These are phyloP conservation scores for Dendrolimus kikuchii DNA, from an alignment of 1,140 invertebrate species.

Conservation along the genomic window DNA sequence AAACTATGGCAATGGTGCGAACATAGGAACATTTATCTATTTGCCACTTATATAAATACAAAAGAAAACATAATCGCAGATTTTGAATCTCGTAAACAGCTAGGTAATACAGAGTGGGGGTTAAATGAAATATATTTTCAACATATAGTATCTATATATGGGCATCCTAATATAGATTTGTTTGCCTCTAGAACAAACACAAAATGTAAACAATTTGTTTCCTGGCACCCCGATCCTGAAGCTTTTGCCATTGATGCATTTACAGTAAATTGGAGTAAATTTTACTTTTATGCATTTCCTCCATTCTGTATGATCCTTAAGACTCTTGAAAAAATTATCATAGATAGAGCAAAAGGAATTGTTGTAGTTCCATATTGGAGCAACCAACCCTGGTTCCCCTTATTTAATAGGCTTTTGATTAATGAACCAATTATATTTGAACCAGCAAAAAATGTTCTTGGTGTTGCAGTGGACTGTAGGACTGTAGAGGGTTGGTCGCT, in stretches of 20 bases:
- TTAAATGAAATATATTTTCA: background rate
- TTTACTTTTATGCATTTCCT: conserved; percentile 13
- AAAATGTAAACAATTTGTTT: conserved; percentile 9
- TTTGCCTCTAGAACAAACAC: conserved; percentile 8
- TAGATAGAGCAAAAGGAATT: conserved; percentile 8
- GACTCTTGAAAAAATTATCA: conserved; percentile 8
- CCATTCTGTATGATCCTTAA: conserved; percentile 11
- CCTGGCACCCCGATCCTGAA: conserved; percentile 7
- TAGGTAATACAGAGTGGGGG: no score
- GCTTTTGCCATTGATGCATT: conserved; percentile 8
- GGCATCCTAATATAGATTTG: conserved; percentile 7
- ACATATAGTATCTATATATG: conserved; percentile 1
- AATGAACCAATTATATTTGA: no score
- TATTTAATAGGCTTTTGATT: background rate
- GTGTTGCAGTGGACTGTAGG: no score
- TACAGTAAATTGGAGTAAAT: conserved; percentile 5
- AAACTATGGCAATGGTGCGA: no score
- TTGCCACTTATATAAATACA: no score
- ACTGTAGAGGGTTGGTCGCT: no score
- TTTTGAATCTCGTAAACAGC: no score
- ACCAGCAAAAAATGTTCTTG: no score
- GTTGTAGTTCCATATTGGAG: conserved; percentile 12
- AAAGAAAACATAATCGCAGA: no score
- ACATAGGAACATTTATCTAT: no score
- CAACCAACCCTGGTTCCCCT: conserved; percentile 9